phyloP scores from a whole-genome alignment of 2,797 vertebrate genomes.

The Margarornis squamiger region DNA sequence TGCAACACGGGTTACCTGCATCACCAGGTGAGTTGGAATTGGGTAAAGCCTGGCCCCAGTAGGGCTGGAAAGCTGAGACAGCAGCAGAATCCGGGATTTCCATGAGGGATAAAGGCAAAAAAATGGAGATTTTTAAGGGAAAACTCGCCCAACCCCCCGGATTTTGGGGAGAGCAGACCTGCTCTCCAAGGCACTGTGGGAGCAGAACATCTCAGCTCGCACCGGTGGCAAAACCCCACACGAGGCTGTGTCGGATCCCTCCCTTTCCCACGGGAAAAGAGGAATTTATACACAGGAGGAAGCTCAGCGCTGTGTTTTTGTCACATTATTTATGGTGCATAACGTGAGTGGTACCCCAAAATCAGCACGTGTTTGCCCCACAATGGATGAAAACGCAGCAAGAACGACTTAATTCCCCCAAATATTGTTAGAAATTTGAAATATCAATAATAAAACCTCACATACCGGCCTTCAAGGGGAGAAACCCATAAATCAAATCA shows the following conservation, averaged over 20 bases:
- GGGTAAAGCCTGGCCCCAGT: too few species aligned
- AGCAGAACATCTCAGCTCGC: neutral
- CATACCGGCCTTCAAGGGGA: neutral
- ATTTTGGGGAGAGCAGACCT: neutral
- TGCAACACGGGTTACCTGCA: neutral
- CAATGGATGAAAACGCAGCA: fast-evolving
- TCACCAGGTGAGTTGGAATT: neutral
- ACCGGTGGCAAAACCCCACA: neutral
- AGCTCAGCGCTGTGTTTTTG: neutral
- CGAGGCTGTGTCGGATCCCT: too few species aligned
- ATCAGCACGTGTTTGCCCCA: neutral
- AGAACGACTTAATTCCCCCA: neutral
- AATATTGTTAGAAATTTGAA: fast-evolving
- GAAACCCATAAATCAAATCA: neutral
- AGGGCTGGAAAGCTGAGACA: neutral
- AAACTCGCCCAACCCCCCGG: fast-evolving
- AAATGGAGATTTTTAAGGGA: neutral
- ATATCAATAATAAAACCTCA: too few species aligned
- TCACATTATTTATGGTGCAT: fast-evolving
- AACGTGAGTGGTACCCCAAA: neutral
- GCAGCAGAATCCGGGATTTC: neutral
- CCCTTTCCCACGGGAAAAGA: neutral
- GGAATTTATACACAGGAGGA: neutral
- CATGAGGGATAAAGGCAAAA: neutral
- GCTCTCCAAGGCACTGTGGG: neutral